Evolutionary conservation across 2,113 vertebrate genomes (phyloP).

Genomic region (Macquaria australasica): DNA sequence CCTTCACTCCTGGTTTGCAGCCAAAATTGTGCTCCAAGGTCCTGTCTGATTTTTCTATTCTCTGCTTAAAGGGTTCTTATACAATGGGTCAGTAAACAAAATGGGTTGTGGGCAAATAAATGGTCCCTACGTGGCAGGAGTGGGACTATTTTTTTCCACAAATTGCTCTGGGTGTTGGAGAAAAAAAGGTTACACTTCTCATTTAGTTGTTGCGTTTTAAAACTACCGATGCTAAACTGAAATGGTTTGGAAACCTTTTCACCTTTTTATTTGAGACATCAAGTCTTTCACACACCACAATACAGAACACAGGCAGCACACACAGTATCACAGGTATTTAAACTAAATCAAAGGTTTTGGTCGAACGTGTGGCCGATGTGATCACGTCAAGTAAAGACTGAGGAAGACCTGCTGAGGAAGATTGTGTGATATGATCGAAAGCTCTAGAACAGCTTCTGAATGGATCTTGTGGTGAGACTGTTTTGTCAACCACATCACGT

Average conservation of each 20-base stretch:
- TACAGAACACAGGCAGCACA: neutral
- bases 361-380: neutral
- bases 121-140: slow-evolving; percentile 39
- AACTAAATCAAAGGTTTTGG: neutral
- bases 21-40: slow-evolving; percentile 42
- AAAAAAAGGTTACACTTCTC: slow-evolving; percentile 41
- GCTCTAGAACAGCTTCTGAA: neutral
- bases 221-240: slow-evolving; percentile 46
- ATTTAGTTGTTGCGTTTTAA: slow-evolving; percentile 49
- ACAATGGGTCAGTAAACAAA: slow-evolving; percentile 67
- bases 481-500: neutral
- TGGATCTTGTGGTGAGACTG: neutral
- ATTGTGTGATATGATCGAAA: neutral
- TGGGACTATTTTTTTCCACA: slow-evolving; percentile 41
- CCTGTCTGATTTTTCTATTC: slow-evolving; percentile 49
- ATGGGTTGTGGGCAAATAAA: slow-evolving; percentile 50
- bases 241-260: slow-evolving; percentile 41
- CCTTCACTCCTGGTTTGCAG: slow-evolving; percentile 45
- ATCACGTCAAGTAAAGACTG: neutral
- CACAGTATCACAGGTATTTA: neutral
- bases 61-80: slow-evolving; percentile 59
- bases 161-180: slow-evolving; percentile 42
- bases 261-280: slow-evolving; percentile 12
- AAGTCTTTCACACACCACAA: neutral
- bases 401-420: neutral